Evolutionary conservation across 2,888 invertebrate genomes (phyloP).

Genomic region (Pachliopta kotzebuea): DNA sequence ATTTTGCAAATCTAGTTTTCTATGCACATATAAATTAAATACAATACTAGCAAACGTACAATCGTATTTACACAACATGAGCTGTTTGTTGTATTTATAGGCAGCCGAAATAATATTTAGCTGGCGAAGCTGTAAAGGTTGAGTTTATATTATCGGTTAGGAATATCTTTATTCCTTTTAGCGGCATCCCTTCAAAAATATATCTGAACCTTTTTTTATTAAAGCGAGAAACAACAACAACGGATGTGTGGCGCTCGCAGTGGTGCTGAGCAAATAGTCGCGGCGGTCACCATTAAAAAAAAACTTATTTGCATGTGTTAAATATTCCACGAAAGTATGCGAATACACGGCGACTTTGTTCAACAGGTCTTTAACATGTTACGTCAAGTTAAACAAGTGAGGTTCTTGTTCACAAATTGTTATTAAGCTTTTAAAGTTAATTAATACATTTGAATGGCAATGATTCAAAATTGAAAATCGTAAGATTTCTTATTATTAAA

Average conservation of each 20-base stretch:
- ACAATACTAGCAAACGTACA: constrained; percentile 1
- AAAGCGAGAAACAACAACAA: constrained; percentile 18
- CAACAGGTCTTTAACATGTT: not conserved
- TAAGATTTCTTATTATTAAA: no score
- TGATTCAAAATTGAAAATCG: no score
- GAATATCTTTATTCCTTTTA: constrained; percentile 26
- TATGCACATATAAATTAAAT: not conserved
- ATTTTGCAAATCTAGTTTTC: constrained; percentile 4
- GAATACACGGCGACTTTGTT: constrained; percentile 15
- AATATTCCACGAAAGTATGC: constrained; percentile 22
- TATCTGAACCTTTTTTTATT: constrained; percentile 19
- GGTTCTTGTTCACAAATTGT: no score
- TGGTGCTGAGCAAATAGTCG: constrained; percentile 24
- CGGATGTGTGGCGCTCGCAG: constrained; percentile 27
- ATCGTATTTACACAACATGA: constrained; percentile 22
- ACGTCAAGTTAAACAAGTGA: no score
- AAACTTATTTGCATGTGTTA: constrained; percentile 35
- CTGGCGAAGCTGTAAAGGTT: constrained; percentile 14
- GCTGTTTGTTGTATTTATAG: constrained; percentile 16
- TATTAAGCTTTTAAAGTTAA: no score
- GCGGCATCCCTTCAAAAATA: constrained; percentile 20
- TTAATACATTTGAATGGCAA: no score
- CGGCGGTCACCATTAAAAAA: constrained; percentile 24
- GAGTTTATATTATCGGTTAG: constrained; percentile 15
- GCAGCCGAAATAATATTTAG: constrained; percentile 16